Evolutionary conservation across 2,797 vertebrate genomes (phyloP).

Genomic region (Lophotriccus pileatus): DNA sequence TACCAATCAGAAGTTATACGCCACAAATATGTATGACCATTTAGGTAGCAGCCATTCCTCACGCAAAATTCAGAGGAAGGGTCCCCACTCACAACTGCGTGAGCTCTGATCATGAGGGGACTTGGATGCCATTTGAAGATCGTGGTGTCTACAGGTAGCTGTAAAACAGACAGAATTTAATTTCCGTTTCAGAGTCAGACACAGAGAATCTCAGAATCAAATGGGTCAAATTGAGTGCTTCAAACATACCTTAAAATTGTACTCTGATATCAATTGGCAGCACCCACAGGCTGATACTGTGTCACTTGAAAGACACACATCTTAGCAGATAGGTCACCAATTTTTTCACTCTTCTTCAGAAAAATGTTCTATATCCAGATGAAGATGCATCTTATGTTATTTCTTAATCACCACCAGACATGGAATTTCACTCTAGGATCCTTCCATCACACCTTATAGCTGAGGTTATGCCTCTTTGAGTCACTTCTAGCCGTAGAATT

Average conservation of each 20-base stretch:
- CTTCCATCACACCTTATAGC: background rate
- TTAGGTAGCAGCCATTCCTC: background rate
- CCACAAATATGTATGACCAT: background rate
- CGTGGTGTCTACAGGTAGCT: background rate
- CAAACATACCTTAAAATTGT: background rate
- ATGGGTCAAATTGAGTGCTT: background rate
- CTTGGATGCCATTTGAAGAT: background rate
- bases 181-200: background rate
- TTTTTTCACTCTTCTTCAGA: background rate
- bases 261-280: background rate
- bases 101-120: rapidly evolving
- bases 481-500: background rate
- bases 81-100: background rate
- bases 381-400: background rate
- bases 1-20: background rate
- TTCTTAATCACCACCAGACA: background rate
- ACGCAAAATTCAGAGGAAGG: background rate
- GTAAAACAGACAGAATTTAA: background rate
- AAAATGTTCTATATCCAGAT: background rate
- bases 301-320: background rate
- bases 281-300: background rate
- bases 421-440: background rate
- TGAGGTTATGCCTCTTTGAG: background rate
- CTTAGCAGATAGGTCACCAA: background rate
- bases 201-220: background rate